Conservation (phyloP, 2,888 invertebrate species). For the Eledona agricola region DNA sequence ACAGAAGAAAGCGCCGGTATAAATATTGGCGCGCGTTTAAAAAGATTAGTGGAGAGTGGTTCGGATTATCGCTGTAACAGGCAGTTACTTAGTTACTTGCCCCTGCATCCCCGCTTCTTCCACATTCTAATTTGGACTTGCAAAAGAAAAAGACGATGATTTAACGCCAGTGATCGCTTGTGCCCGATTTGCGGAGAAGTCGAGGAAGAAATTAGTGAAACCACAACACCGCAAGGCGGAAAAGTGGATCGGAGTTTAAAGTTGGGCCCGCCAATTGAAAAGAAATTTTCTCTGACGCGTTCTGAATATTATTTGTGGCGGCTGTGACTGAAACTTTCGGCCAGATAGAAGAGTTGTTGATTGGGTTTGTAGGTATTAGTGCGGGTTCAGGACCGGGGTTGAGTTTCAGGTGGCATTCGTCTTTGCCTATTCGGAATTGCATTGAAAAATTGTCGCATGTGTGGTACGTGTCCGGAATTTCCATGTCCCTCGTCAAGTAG, state of each 20-base stretch:
- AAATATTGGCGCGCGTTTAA: slow-evolving; percentile 37
- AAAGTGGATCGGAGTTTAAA: slow-evolving; percentile 32
- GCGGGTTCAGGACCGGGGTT: too few species aligned
- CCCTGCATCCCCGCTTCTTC: slow-evolving; percentile 17
- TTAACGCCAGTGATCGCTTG: too few species aligned
- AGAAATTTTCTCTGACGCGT: slow-evolving; percentile 39
- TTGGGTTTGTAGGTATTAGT: slow-evolving; percentile 11
- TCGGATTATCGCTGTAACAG: slow-evolving; percentile 29
- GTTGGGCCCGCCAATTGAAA: slow-evolving; percentile 40
- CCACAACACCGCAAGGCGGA: slow-evolving; percentile 6
- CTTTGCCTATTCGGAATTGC: slow-evolving; percentile 45
- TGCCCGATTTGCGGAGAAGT: too few species aligned
- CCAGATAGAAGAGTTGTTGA: neutral
- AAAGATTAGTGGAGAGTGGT: slow-evolving; percentile 38
- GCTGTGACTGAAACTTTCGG: neutral
- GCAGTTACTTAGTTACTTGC: slow-evolving; percentile 20
- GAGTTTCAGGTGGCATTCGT: slow-evolving; percentile 32
- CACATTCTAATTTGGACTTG: too few species aligned
- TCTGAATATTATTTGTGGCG: slow-evolving; percentile 34
- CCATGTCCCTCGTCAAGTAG: slow-evolving; percentile 43
- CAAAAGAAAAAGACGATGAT: too few species aligned
- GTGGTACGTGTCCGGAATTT: slow-evolving; percentile 48
- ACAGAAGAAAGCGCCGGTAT: slow-evolving; percentile 39
- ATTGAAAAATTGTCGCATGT: slow-evolving; percentile 50
- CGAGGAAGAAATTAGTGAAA: slow-evolving; percentile 24